Conservation (phyloP, 2,888 invertebrate genomes). For the Cosmorhoe ocellata region DNA sequence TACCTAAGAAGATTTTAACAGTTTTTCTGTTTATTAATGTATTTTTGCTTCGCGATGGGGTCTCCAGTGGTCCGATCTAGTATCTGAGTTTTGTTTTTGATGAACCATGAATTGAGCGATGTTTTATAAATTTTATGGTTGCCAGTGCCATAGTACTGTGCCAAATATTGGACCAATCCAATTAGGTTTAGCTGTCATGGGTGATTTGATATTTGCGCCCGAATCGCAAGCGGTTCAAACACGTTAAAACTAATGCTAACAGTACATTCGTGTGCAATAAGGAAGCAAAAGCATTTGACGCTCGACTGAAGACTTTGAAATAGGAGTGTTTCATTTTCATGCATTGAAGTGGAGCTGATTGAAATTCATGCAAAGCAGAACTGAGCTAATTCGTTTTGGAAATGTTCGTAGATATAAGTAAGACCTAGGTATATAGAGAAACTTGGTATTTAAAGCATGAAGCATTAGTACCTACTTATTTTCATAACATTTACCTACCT, state of each 20-base stretch:
- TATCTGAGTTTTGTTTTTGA: too few relatives aligned
- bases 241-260: not conserved
- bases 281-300: constrained; percentile 7
- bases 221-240: not conserved
- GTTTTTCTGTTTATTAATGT: too few relatives aligned
- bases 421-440: not conserved
- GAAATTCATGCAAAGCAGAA: constrained; percentile 18
- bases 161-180: not conserved
- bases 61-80: too few relatives aligned
- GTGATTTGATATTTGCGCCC: not conserved
- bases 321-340: constrained; percentile 5
- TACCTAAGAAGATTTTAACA: too few relatives aligned
- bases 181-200: not conserved
- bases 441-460: too few relatives aligned
- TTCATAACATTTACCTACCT: constrained; percentile 10
- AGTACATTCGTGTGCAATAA: constrained; percentile 3
- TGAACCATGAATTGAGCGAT: too few relatives aligned
- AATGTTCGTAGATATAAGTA: not conserved
- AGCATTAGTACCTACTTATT: too few relatives aligned
- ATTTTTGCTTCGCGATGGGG: too few relatives aligned
- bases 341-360: constrained; percentile 13
- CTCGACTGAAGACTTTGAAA: constrained; percentile 8
- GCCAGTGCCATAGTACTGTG: too few relatives aligned
- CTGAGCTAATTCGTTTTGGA: constrained; percentile 20
- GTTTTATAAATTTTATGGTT: too few relatives aligned